These are phyloP conservation scores for Jaculus jaculus DNA, from an alignment of 2,113 vertebrate species.

Conservation along the genomic window DNA sequence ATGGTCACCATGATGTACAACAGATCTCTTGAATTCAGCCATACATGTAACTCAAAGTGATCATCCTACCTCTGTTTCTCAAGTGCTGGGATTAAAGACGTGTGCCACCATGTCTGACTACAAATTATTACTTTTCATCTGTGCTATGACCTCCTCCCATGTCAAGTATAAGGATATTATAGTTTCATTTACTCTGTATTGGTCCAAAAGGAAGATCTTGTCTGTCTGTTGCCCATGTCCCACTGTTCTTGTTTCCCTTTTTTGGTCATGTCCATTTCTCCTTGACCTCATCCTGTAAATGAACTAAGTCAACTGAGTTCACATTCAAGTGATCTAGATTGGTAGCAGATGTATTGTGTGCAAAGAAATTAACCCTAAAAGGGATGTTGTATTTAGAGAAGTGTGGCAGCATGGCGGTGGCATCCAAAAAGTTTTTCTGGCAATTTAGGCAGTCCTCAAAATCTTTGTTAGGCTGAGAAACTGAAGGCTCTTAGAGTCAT, in stretches of 20 bases:
- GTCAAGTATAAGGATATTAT: neutral
- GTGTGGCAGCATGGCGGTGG: neutral
- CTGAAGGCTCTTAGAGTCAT: neutral
- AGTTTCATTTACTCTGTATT: neutral
- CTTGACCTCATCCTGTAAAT: neutral
- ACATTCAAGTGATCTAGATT: neutral
- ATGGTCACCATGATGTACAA: too few relatives aligned
- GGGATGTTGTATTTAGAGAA: neutral
- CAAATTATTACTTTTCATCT: neutral
- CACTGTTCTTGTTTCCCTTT: neutral
- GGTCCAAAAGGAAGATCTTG: neutral
- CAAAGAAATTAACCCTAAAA: slow-evolving; percentile 3
- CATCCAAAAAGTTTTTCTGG: neutral
- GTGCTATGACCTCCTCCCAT: neutral
- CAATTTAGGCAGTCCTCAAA: neutral
- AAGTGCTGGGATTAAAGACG: too few relatives aligned
- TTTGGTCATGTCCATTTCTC: neutral
- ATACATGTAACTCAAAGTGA: too few relatives aligned
- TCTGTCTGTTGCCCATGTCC: neutral
- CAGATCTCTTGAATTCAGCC: too few relatives aligned
- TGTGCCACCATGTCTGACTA: too few relatives aligned
- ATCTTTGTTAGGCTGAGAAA: neutral
- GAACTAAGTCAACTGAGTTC: neutral
- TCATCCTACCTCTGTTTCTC: too few relatives aligned
- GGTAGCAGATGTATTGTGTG: neutral